These are phyloP conservation scores for Cisticola juncidis DNA, from an alignment of 2,113 vertebrate species.

Conservation along the genomic window DNA sequence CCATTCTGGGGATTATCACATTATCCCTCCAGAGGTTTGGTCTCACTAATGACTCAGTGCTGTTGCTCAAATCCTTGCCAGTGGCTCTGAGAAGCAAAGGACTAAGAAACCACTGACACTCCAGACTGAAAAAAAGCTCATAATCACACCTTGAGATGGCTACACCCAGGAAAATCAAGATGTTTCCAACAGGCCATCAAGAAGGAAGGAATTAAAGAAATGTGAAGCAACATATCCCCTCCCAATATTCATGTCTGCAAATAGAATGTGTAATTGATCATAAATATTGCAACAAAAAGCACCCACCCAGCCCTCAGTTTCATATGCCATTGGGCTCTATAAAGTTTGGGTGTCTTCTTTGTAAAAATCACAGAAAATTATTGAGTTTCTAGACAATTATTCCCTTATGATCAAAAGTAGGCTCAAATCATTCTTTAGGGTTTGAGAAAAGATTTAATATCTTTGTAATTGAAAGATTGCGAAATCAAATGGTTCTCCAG, in stretches of 20 bases:
- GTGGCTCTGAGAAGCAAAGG: background rate
- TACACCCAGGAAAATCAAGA: background rate
- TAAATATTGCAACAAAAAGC: background rate
- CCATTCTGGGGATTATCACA: background rate
- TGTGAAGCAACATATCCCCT: background rate
- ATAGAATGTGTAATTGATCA: background rate
- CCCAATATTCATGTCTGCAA: background rate
- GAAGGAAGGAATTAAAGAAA: background rate
- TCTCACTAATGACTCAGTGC: background rate
- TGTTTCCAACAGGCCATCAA: background rate
- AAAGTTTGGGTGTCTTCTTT: background rate
- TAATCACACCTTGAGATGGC: background rate
- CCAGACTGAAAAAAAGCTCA: background rate
- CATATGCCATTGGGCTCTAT: background rate
- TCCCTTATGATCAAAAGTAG: background rate
- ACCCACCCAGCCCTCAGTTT: background rate
- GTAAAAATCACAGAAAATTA: background rate
- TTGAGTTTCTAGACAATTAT: background rate
- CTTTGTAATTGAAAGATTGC: background rate
- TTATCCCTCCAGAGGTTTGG: background rate
- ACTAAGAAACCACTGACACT: background rate
- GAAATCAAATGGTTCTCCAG: background rate
- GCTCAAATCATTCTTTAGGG: background rate
- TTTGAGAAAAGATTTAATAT: background rate
- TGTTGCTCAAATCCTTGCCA: background rate